A percentile compares a stretch with the other conserved stretches of the same genome.
phyloP scores from a whole-genome alignment of 2,797 vertebrate genomes.

The Hippoglossus hippoglossus region DNA sequence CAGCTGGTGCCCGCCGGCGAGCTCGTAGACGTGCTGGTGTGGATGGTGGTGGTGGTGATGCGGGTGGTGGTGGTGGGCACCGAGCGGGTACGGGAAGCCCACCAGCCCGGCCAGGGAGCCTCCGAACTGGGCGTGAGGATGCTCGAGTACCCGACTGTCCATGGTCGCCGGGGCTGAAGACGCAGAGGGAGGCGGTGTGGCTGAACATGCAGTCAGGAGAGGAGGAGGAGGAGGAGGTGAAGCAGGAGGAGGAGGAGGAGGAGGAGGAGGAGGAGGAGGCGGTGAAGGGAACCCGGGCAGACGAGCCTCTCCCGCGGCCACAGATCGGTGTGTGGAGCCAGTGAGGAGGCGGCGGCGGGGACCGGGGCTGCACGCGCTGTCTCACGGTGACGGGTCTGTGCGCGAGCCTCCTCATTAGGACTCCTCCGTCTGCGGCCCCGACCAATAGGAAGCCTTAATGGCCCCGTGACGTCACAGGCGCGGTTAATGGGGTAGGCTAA shows the following conservation, averaged over 20 bases:
- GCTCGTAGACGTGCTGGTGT: constrained; percentile 95
- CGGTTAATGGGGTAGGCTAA: constrained; percentile 76
- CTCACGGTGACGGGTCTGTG: neutral
- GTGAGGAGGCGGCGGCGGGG: constrained; percentile 28
- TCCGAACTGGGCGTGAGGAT: constrained; percentile 97
- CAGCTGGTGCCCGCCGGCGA: constrained; percentile 92
- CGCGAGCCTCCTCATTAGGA: constrained; percentile 71
- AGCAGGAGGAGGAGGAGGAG: constrained; percentile 3
- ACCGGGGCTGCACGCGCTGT: constrained; percentile 14
- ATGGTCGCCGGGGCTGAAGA: constrained; percentile 89
- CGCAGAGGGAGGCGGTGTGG: constrained; percentile 74
- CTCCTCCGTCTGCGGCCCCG: constrained; percentile 89
- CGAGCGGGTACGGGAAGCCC: constrained; percentile 95
- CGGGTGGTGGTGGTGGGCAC: constrained; percentile 92
- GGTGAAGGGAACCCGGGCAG: constrained; percentile 18
- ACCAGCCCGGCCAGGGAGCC: constrained; percentile 92
- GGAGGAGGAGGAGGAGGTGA: constrained; percentile 16
- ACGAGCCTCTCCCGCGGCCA: constrained; percentile 54
- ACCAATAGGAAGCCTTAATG: constrained; percentile 96
- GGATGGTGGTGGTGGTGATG: constrained; percentile 89
- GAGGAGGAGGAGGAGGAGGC: too few species aligned
- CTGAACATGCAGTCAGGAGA: constrained; percentile 82
- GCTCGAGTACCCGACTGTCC: constrained; percentile 98
- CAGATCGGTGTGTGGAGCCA: constrained; percentile 24
- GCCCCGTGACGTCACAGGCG: constrained; percentile 93